Conservation (phyloP, 1,140 invertebrate species). For the Nilaparvata lugens region DNA sequence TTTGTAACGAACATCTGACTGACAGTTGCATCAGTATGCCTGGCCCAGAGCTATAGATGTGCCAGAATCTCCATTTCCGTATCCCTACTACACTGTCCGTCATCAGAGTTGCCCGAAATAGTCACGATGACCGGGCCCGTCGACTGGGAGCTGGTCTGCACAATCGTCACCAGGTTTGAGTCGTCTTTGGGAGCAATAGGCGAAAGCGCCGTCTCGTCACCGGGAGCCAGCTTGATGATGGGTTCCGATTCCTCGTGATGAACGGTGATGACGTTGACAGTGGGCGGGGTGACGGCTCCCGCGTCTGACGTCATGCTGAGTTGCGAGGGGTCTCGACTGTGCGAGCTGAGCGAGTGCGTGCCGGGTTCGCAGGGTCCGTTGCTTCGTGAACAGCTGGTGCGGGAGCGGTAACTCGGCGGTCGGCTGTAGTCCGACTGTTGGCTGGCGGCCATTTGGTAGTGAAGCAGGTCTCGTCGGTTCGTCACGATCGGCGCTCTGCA, state of each 20-base stretch:
- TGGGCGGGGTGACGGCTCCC: conserved; percentile 20
- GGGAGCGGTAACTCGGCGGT: conserved; percentile 49
- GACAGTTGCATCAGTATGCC: too few relatives aligned
- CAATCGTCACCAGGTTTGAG: conserved; percentile 48
- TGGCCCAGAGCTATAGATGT: conserved; percentile 37
- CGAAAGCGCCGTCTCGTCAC: not conserved
- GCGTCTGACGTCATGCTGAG: conserved; percentile 28
- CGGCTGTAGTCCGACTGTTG: conserved; percentile 36
- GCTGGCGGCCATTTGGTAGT: conserved; percentile 16
- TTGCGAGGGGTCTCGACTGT: conserved; percentile 35
- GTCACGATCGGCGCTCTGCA: conserved; percentile 23
- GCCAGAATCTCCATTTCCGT: conserved; percentile 46
- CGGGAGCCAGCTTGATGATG: conserved; percentile 29
- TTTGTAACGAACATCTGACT: too few relatives aligned
- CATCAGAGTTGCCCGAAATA: conserved; percentile 39
- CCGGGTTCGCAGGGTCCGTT: conserved; percentile 21
- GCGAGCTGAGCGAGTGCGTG: conserved; percentile 22
- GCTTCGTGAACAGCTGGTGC: conserved; percentile 31
- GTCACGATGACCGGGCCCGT: conserved; percentile 38
- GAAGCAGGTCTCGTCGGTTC: conserved; percentile 11
- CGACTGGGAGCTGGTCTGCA: conserved; percentile 47
- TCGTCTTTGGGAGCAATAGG: conserved; percentile 4
- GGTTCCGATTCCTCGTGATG: conserved; percentile 30
- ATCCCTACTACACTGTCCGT: conserved; percentile 25
- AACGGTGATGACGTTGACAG: conserved; percentile 17